These are phyloP conservation scores for Drosophila ficusphila DNA, from an alignment of 1,140 invertebrate genomes.

Conservation along the genomic window DNA sequence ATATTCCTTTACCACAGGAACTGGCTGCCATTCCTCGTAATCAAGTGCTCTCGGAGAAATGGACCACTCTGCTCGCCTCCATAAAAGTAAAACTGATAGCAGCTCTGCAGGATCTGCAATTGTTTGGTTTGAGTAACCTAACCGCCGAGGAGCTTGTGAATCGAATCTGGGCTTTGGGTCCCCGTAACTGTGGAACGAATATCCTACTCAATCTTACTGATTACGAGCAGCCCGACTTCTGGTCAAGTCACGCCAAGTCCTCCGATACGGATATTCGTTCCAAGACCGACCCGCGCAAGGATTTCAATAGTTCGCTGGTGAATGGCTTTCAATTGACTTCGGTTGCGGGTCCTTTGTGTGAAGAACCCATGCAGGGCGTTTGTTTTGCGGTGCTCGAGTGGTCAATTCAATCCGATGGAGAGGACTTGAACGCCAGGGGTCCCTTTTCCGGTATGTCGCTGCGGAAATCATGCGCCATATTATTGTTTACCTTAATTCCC, in stretches of 20 bases:
- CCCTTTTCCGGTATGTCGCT: slow-evolving; percentile 85
- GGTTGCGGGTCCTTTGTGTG: slow-evolving; percentile 95
- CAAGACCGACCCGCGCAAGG: slow-evolving; percentile 84
- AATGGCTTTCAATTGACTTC: slow-evolving; percentile 98
- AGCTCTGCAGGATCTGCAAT: slow-evolving; percentile 85
- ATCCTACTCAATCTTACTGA: slow-evolving; percentile 91
- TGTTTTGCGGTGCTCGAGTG: slow-evolving; percentile 95
- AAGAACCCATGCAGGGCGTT: slow-evolving; percentile 98
- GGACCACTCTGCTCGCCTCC: slow-evolving; percentile 28
- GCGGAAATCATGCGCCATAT: background rate
- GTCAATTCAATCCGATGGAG: slow-evolving; percentile 85
- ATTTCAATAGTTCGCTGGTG: slow-evolving; percentile 92
- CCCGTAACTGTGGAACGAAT: slow-evolving; percentile 94
- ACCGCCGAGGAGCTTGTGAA: slow-evolving; percentile 84
- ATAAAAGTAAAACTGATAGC: slow-evolving; percentile 88
- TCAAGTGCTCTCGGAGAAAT: slow-evolving; percentile 70
- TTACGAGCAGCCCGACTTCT: slow-evolving; percentile 84
- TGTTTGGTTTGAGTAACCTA: slow-evolving; percentile 49
- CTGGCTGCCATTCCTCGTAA: slow-evolving; percentile 49
- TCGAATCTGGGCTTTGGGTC: slow-evolving; percentile 96
- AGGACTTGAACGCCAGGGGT: slow-evolving; percentile 84
- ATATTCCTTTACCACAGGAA: slow-evolving; percentile 25
- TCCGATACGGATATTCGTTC: slow-evolving; percentile 51
- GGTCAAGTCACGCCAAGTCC: slow-evolving; percentile 43
- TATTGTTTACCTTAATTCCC: background rate